A percentile compares a stretch with the other conserved stretches of the same genome.
phyloP scores from a whole-genome alignment of 2,888 invertebrate species.

The Steinernema hermaphroditum region DNA sequence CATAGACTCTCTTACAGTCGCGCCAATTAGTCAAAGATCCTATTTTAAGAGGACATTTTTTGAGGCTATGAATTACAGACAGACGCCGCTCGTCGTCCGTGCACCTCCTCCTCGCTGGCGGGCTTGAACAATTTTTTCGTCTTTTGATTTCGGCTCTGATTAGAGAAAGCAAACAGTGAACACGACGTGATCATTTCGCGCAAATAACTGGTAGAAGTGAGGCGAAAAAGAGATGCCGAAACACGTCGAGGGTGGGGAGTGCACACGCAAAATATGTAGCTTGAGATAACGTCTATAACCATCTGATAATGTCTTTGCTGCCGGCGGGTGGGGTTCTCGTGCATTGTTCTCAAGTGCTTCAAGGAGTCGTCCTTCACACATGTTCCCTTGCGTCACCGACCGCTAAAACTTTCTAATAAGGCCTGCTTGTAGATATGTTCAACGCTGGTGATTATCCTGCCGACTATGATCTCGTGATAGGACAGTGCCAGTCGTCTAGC shows the following conservation, averaged over 20 bases:
- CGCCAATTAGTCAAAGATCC: not conserved
- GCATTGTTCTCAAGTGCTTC: constrained; percentile 24
- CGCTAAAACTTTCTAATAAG: constrained; percentile 3
- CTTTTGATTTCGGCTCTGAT: constrained; percentile 20
- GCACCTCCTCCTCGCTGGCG: not conserved
- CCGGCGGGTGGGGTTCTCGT: constrained; percentile 28
- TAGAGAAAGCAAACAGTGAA: constrained; percentile 13
- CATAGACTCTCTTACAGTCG: not conserved
- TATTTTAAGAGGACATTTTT: not conserved
- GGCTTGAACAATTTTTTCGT: constrained; percentile 7
- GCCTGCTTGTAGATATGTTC: constrained; percentile 15
- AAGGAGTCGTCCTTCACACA: constrained; percentile 23
- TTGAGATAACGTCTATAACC: constrained; percentile 31
- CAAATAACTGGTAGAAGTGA: constrained; percentile 12
- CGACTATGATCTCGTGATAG: constrained; percentile 21
- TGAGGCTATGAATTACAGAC: not conserved
- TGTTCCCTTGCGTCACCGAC: not conserved
- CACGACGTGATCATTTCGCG: constrained; percentile 9
- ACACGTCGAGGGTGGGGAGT: constrained; percentile 21
- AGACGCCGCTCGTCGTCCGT: not conserved
- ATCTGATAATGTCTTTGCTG: constrained; percentile 28
- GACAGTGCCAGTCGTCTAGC: not conserved
- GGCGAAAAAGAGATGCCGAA: constrained; percentile 27
- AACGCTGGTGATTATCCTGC: constrained; percentile 13
- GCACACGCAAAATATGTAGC: constrained; percentile 31